Conservation (phyloP, 2,888 invertebrate species). For the Tachina fera region DNA sequence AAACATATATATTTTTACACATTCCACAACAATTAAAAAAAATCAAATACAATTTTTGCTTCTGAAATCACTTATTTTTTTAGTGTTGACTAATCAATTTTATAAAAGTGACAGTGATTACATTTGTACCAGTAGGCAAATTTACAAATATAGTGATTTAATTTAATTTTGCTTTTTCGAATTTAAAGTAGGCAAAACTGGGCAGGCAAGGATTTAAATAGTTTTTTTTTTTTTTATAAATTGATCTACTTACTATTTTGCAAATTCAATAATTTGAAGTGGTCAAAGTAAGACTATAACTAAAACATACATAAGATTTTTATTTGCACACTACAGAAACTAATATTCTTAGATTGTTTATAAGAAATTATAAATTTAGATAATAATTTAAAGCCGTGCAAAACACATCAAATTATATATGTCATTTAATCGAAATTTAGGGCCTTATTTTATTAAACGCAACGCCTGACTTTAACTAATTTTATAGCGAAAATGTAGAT, state of each 20-base stretch:
- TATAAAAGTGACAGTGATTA: constrained; percentile 51
- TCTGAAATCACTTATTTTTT: constrained; percentile 22
- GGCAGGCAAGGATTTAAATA: not conserved
- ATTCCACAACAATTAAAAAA: constrained; percentile 18
- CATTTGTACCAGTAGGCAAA: constrained; percentile 29
- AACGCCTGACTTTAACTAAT: too few species aligned
- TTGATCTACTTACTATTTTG: constrained; percentile 8
- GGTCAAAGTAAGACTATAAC: constrained; percentile 23
- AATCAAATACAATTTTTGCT: not conserved
- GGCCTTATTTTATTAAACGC: too few species aligned
- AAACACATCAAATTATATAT: too few species aligned
- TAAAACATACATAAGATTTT: not conserved
- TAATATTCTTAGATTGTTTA: too few species aligned
- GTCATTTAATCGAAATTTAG: too few species aligned
- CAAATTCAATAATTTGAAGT: constrained; percentile 16
- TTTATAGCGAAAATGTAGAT: too few species aligned
- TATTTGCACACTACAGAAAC: not conserved
- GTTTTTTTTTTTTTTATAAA: constrained; percentile 19
- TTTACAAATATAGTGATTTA: constrained; percentile 25
- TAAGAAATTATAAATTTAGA: too few species aligned
- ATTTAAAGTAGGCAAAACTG: not conserved
- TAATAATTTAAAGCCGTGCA: too few species aligned
- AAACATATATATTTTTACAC: constrained; percentile 25
- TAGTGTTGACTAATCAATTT: constrained; percentile 35
- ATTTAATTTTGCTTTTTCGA: not conserved